These are phyloP conservation scores for Halocynthia roretzi DNA, from an alignment of 23 tunicate species.

Conservation along the genomic window DNA sequence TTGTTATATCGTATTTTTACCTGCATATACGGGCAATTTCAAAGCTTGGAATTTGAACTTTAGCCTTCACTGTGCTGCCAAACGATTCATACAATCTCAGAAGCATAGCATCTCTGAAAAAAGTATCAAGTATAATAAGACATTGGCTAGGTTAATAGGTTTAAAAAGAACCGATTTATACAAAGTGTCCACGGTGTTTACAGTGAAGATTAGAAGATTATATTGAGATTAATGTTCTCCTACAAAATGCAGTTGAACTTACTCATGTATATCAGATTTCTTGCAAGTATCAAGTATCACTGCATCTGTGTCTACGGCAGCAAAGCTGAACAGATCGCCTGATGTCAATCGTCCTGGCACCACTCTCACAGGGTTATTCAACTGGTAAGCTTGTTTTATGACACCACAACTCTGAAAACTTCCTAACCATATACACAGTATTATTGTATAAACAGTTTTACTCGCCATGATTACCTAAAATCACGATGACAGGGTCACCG, in stretches of 20 bases:
- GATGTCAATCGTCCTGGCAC: not conserved
- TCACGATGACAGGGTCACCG: too few relatives aligned
- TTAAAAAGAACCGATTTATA: too few relatives aligned
- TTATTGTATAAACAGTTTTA: too few relatives aligned
- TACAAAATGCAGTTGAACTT: not conserved
- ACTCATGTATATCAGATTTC: constrained; percentile 33
- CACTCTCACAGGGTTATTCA: constrained; percentile 32
- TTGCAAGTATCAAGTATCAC: constrained; percentile 40
- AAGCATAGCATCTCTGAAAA: constrained; percentile 29
- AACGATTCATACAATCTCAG: constrained; percentile 33
- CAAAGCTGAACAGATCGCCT: not conserved
- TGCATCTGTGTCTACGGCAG: constrained; percentile 8
- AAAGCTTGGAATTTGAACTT: constrained; percentile 4
- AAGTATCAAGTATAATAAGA: not conserved
- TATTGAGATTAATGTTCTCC: too few relatives aligned
- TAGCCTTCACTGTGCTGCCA: constrained; percentile 20
- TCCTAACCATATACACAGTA: constrained; percentile 8
- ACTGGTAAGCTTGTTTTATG: constrained; percentile 35
- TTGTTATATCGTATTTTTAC: not conserved
- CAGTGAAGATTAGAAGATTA: too few relatives aligned
- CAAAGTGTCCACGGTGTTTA: too few relatives aligned
- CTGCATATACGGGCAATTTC: constrained; percentile 1
- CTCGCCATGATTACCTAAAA: too few relatives aligned
- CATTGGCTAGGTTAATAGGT: too few relatives aligned
- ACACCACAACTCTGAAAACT: constrained; percentile 35